Evolutionary conservation across 2,797 vertebrate genomes (phyloP), one percentile per base, ranked within the genome.

Genomic region (Pseudochaenichthys georgianus): DNA sequence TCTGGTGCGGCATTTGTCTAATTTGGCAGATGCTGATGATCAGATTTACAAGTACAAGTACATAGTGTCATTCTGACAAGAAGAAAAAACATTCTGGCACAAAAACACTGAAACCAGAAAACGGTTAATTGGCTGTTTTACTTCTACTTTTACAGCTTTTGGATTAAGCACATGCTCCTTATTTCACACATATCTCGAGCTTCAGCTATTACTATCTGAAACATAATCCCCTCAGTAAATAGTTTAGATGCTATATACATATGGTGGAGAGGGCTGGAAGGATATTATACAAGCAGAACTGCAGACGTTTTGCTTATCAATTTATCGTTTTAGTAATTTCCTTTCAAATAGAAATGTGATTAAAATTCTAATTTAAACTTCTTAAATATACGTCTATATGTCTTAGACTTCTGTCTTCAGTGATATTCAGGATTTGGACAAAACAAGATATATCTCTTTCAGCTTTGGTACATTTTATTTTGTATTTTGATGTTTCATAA

Each of bases 1-100:
- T 81, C 82, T 89, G 82, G 77, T 82, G 82, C 73, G 54, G 77
- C 78, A 83, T 86, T 91, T 87, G 86, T 88, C 78, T 82, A 66
- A 67, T 83, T 90, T 89, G 87, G 91, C 83, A 87, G 67, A 88
- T 90, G 55, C 55, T 65, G 72, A 43, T 71, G 76, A 92, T 90
- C 85, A 86, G 86, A 93, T 90, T 89, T 80, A 78, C 78, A 74
- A 82, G 75, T 64, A 82, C 65, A 76, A 74, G 62, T 60, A 69
- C 42, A 65, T 58, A 15, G 51, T 38, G 34, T 38, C 8, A 38
- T 38, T 9, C 34, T 7, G 34, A 38, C 0, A 16, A 54, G 16
- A 17, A 45, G 19, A 58, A 38, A 61, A 51, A 65, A 51, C 52
- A 75, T 70, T 45, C 58, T 82, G 83, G 79, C 62, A 78, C n/a